Evolutionary conservation across 1,140 invertebrate species (phyloP).

Genomic region (Ips typographus): DNA sequence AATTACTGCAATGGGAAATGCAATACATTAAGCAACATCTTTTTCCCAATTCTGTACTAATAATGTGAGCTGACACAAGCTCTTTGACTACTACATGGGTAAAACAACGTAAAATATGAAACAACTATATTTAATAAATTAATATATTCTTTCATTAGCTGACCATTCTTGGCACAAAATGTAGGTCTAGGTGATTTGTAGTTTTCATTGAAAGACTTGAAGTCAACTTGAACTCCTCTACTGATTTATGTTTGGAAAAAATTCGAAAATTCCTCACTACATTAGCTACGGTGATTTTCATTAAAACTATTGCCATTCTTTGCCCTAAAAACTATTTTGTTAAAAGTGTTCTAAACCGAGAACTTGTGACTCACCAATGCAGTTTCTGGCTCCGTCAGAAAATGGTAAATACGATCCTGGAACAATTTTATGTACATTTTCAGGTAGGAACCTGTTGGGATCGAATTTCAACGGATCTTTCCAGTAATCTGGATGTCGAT

Average conservation of each 20-base stretch:
- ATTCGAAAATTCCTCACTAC: not conserved
- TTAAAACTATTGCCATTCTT: not conserved
- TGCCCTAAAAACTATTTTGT: not conserved
- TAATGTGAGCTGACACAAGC: too few species aligned
- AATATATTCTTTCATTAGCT: not conserved
- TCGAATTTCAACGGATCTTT: slow-evolving; percentile 63
- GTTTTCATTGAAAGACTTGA: slow-evolving; percentile 3
- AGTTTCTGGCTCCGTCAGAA: slow-evolving; percentile 64
- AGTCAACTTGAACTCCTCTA: not conserved
- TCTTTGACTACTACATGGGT: too few species aligned
- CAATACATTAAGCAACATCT: too few species aligned
- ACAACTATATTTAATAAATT: too few species aligned
- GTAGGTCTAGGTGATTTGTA: not conserved
- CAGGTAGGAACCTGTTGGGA: slow-evolving; percentile 67
- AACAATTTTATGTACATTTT: slow-evolving; percentile 54
- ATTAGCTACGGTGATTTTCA: not conserved
- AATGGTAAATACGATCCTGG: slow-evolving; percentile 63
- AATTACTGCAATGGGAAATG: too few species aligned
- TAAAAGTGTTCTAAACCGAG: not conserved
- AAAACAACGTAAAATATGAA: too few species aligned
- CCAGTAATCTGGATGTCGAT: slow-evolving; percentile 21
- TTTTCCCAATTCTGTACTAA: too few species aligned
- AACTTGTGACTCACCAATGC: slow-evolving; percentile 55
- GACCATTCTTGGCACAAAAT: not conserved
- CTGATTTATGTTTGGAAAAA: not conserved